Conservation (phyloP, 2,888 invertebrate genomes). For the Thalpophila matura region DNA sequence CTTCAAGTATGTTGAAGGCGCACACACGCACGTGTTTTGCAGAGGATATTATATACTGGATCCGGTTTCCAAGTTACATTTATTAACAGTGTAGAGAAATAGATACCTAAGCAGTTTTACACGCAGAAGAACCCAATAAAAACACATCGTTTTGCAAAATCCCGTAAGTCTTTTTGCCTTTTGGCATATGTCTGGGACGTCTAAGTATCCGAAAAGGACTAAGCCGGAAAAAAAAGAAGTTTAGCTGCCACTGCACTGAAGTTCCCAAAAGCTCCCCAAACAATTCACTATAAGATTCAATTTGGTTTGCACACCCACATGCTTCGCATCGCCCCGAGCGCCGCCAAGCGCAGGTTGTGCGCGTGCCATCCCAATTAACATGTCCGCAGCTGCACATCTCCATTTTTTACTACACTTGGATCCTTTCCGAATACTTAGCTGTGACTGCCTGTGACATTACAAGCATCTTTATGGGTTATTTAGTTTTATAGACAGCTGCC, state of each 20-base stretch:
- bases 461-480: constrained; percentile 26
- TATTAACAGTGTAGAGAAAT: constrained; percentile 13
- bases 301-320: constrained; percentile 14
- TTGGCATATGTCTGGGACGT: constrained; percentile 14
- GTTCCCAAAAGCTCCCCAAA: not conserved
- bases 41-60: constrained; percentile 35
- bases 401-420: constrained; percentile 59
- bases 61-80: constrained; percentile 54
- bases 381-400: constrained; percentile 68
- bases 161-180: not conserved
- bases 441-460: constrained; percentile 27
- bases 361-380: constrained; percentile 73
- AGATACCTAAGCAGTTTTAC: not conserved
- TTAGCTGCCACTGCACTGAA: not conserved
- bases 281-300: constrained; percentile 25
- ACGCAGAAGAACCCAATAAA: not conserved
- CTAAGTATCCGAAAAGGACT: constrained; percentile 13
- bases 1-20: constrained; percentile 30
- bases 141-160: constrained; percentile 4
- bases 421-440: constrained; percentile 51
- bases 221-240: not conserved
- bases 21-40: constrained; percentile 39
- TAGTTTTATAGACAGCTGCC: constrained; percentile 35
- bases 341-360: constrained; percentile 59
- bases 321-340: not conserved